These are phyloP conservation scores for Alloscopus bannaensis DNA, from an alignment of 2,888 invertebrate species.

Conservation along the genomic window DNA sequence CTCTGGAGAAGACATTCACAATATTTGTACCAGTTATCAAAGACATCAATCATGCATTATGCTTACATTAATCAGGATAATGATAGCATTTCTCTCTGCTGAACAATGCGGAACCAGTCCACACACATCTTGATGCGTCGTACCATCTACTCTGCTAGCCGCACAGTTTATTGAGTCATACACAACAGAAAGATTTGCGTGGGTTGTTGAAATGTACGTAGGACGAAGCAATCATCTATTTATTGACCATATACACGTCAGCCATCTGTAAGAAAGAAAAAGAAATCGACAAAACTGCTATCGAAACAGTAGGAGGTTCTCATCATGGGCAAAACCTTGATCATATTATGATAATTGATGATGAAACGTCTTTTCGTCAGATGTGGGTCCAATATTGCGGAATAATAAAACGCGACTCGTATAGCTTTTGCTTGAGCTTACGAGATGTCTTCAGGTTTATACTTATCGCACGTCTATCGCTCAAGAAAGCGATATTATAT, in stretches of 20 bases:
- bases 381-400: conserved; percentile 33
- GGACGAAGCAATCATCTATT: conserved; percentile 31
- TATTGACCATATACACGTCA: conserved; percentile 13
- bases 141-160: too few species aligned
- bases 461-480: too few species aligned
- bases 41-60: conserved; percentile 56
- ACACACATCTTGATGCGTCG: conserved; percentile 10
- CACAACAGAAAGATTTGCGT: conserved; percentile 8
- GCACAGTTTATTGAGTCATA: not conserved
- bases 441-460: not conserved
- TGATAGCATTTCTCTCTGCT: conserved; percentile 21
- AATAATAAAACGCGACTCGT: too few species aligned
- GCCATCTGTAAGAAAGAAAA: not conserved
- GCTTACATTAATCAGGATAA: conserved; percentile 55
- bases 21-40: conserved; percentile 17
- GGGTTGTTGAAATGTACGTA: conserved; percentile 47
- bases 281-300: conserved; percentile 16
- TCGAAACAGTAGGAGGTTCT: conserved; percentile 60
- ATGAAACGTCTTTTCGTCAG: conserved; percentile 59
- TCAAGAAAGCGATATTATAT: too few species aligned
- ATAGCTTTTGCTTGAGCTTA: too few species aligned
- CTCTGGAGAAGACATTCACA: not conserved
- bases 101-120: conserved; percentile 58
- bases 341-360: conserved; percentile 65
- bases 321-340: conserved; percentile 56